These are phyloP conservation scores for Microtus montanus DNA, from an alignment of 2,113 vertebrate genomes.

Conservation along the genomic window DNA sequence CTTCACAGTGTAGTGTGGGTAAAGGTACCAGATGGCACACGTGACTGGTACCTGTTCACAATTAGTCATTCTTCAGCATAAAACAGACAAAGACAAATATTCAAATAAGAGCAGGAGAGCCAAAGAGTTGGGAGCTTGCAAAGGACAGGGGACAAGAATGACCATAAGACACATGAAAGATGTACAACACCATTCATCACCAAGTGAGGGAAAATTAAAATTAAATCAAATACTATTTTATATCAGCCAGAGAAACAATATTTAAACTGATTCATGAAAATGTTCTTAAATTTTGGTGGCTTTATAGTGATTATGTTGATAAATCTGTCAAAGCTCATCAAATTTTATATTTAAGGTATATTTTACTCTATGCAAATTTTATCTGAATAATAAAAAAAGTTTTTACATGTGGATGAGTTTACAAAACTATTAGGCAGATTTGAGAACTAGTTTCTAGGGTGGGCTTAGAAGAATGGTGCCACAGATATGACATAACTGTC, in stretches of 20 bases:
- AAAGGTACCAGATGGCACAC: not conserved
- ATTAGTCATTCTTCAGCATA: not conserved
- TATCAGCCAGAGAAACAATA: not conserved
- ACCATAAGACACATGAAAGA: not conserved
- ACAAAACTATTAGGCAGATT: not conserved
- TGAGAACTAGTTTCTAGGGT: not conserved
- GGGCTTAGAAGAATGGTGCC: not conserved
- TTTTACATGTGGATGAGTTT: not conserved
- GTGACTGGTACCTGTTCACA: not conserved
- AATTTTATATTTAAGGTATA: not conserved
- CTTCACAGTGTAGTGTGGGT: not conserved
- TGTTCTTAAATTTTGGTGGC: not conserved
- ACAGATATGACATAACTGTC: not conserved
- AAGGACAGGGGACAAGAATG: not conserved
- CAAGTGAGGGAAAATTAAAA: not conserved
- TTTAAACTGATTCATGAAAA: not conserved
- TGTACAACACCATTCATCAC: not conserved
- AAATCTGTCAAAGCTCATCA: not conserved
- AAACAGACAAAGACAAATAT: not conserved
- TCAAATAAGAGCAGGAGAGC: not conserved
- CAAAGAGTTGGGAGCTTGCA: not conserved
- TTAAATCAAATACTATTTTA: not conserved
- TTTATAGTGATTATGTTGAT: not conserved
- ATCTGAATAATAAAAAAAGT: not conserved
- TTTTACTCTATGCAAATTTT: not conserved